phyloP scores from a whole-genome alignment of 2,797 vertebrate species.

The Valencia hispanica region DNA sequence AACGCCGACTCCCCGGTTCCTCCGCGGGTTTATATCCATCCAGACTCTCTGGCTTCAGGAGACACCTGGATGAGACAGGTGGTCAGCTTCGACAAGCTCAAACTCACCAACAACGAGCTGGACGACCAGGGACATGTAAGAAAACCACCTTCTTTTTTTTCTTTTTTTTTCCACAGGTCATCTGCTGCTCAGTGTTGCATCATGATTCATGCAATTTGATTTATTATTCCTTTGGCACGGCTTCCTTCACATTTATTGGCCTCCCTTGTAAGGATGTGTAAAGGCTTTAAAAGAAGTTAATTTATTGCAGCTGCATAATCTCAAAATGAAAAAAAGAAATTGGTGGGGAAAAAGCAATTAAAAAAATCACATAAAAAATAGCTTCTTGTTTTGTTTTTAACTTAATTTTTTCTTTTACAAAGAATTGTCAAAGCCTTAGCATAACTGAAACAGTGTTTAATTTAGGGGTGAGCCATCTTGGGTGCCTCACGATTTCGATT shows the following conservation, averaged over 20 bases:
- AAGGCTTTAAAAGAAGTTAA: neutral
- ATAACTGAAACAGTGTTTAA: no score
- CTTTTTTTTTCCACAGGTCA: neutral
- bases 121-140: slow-evolving; percentile 98
- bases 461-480: no score
- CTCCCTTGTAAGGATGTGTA: neutral
- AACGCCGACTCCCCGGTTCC: slow-evolving; percentile 96
- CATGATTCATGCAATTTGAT: neutral
- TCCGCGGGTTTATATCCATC: slow-evolving; percentile 94
- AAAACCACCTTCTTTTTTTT: slow-evolving; percentile 17
- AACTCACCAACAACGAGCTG: slow-evolving; percentile 97
- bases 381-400: no score
- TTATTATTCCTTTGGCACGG: neutral
- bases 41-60: slow-evolving; percentile 94
- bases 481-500: no score
- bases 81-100: slow-evolving; percentile 97
- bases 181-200: neutral
- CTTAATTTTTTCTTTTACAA: no score
- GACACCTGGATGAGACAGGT: slow-evolving; percentile 99
- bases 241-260: neutral
- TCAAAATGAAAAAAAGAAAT: no score
- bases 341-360: no score
- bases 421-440: no score
- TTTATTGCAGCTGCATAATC: no score
- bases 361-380: no score